A percentile compares a stretch with the other conserved stretches of the same genome.
Conservation (phyloP, 2,888 invertebrate species). For the Erebia epiphron region DNA sequence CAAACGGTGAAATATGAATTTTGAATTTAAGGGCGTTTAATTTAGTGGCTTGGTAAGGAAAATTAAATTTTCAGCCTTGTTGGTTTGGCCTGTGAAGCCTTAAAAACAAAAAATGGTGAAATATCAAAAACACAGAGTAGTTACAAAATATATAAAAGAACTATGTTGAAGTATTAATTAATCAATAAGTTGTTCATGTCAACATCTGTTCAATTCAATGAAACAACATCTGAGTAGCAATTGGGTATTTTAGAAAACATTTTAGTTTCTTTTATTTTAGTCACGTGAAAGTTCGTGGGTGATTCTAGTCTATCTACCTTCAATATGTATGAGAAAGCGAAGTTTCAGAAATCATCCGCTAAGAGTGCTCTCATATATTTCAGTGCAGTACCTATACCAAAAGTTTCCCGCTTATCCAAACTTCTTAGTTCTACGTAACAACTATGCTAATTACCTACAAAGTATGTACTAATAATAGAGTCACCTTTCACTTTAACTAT, state of each 20-base stretch:
- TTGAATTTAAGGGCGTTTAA: constrained; percentile 34
- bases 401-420: background rate
- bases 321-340: too few species aligned
- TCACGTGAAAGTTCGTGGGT: too few species aligned
- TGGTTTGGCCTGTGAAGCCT: background rate
- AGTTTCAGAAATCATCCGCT: too few species aligned
- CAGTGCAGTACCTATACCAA: background rate
- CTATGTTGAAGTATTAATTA: background rate
- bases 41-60: constrained; percentile 23
- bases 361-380: background rate
- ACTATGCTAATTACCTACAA: background rate
- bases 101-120: background rate
- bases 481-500: too few species aligned
- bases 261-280: background rate
- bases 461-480: too few species aligned
- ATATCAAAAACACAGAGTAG: too few species aligned
- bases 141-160: background rate
- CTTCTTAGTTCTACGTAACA: background rate
- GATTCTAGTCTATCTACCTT: too few species aligned
- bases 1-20: constrained; percentile 35
- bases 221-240: background rate
- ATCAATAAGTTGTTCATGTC: background rate
- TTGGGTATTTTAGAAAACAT: background rate
- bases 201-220: background rate
- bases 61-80: constrained; percentile 26